A percentile compares a stretch with the other conserved stretches of the same genome.
phyloP scores from a whole-genome alignment of 2,797 vertebrate species.

The Ceyx erithaca region DNA sequence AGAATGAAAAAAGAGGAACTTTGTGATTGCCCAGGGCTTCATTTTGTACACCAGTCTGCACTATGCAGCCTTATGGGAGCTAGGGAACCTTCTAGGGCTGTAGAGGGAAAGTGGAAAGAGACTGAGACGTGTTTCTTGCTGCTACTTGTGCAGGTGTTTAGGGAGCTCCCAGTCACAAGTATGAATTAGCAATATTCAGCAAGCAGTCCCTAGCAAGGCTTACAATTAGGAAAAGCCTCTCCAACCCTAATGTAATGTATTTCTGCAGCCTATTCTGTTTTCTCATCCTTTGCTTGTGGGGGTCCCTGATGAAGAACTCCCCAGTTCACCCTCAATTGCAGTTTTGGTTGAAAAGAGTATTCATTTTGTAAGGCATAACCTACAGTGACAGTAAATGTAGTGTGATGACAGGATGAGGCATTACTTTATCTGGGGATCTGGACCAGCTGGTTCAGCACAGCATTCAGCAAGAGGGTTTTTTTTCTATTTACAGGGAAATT shows the following conservation, averaged over 20 bases:
- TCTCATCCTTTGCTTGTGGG: background rate
- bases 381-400: background rate
- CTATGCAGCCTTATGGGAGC: background rate
- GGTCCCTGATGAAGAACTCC: background rate
- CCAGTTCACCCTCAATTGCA: background rate
- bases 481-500: conserved; percentile 34
- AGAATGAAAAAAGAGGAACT: background rate
- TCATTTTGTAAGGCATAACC: background rate
- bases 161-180: fast-evolving
- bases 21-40: background rate
- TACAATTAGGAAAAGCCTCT: background rate
- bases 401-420: background rate
- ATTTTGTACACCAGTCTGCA: background rate
- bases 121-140: background rate
- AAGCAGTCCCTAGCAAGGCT: background rate
- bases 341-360: background rate
- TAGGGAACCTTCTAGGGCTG: background rate
- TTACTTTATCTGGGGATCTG: background rate
- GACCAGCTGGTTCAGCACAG: conserved; percentile 48
- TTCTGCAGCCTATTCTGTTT: background rate
- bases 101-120: background rate
- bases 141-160: background rate
- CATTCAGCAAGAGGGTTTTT: conserved; percentile 34
- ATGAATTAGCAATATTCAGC: background rate
- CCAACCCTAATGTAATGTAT: background rate